These are phyloP conservation scores for Coendou prehensilis DNA, from an alignment of 2,797 vertebrate species.

Conservation along the genomic window DNA sequence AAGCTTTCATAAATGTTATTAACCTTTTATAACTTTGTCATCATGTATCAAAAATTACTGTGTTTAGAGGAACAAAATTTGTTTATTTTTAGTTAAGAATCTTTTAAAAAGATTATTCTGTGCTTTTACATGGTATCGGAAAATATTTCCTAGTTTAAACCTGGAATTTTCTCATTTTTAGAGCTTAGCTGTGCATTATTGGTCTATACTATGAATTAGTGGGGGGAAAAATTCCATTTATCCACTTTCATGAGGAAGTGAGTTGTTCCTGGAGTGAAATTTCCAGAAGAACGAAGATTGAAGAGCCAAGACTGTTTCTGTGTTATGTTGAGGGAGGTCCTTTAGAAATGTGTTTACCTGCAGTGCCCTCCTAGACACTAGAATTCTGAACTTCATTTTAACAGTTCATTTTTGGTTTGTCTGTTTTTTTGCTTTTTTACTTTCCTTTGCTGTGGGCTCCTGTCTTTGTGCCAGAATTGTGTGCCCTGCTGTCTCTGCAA, in stretches of 20 bases:
- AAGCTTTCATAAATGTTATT: neutral
- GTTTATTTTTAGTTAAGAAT: neutral
- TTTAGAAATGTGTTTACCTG: conserved; percentile 49
- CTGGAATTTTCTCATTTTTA: conserved; percentile 51
- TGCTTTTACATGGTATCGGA: conserved; percentile 23
- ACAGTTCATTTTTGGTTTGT: neutral
- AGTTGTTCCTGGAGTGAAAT: conserved; percentile 17
- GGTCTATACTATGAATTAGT: conserved; percentile 40
- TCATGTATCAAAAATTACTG: neutral
- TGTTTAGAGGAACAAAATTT: neutral
- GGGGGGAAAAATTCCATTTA: neutral
- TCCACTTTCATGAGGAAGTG: conserved; percentile 6
- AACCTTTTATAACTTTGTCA: neutral
- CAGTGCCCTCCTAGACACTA: neutral
- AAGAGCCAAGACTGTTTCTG: conserved; percentile 17
- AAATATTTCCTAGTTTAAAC: conserved; percentile 42
- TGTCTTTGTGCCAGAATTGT: neutral
- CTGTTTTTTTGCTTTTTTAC: neutral
- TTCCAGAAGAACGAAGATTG: conserved; percentile 33
- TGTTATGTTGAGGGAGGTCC: conserved; percentile 7
- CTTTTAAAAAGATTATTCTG: neutral
- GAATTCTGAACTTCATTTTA: conserved; percentile 15
- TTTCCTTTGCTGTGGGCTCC: neutral
- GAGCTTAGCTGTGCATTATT: conserved; percentile 21
- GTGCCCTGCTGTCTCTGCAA: neutral